These are phyloP conservation scores for Microctenopoma stevenorrisi DNA, from an alignment of 2,797 vertebrate genomes.

Conservation along the genomic window DNA sequence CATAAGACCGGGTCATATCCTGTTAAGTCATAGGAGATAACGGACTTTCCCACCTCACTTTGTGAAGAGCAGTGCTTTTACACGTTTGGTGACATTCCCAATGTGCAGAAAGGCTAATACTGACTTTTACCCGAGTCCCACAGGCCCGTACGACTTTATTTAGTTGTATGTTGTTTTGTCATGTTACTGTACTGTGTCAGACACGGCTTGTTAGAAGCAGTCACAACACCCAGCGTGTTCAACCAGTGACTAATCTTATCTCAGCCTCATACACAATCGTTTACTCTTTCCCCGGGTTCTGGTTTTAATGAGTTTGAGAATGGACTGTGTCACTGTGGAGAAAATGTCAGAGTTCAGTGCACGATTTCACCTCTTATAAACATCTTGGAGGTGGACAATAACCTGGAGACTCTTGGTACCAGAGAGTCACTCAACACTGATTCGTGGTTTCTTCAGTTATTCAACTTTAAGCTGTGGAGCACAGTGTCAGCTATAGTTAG, in stretches of 20 bases:
- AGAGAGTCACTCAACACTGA: conserved; percentile 68
- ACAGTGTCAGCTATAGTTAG: conserved; percentile 68
- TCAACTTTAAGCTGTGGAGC: conserved; percentile 60
- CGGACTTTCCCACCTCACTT: conserved; percentile 47
- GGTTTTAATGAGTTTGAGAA: conserved; percentile 53
- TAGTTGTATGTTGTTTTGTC: conserved; percentile 55
- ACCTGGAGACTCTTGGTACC: conserved; percentile 49
- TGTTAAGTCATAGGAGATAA: conserved; percentile 77
- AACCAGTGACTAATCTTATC: conserved; percentile 67
- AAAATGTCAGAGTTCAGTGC: conserved; percentile 26
- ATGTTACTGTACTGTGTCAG: conserved; percentile 72
- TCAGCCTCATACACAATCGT: conserved; percentile 55
- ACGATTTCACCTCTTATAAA: conserved; percentile 36
- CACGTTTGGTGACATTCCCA: conserved; percentile 55
- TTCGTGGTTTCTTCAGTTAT: conserved; percentile 72
- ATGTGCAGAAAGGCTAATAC: conserved; percentile 56
- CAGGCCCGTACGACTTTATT: conserved; percentile 51
- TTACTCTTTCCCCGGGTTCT: conserved; percentile 66
- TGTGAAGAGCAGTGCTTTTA: conserved; percentile 55
- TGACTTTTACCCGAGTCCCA: conserved; percentile 59
- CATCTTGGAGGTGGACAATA: conserved; percentile 47
- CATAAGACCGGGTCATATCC: conserved; percentile 80
- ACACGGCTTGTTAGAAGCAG: conserved; percentile 68
- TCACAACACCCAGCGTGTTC: conserved; percentile 61
- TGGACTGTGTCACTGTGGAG: conserved; percentile 43